Percentiles rank a stretch among this genome's conserved stretches.
Conservation (phyloP, 2,113 vertebrate species). For the Microcebus griseorufus region DNA sequence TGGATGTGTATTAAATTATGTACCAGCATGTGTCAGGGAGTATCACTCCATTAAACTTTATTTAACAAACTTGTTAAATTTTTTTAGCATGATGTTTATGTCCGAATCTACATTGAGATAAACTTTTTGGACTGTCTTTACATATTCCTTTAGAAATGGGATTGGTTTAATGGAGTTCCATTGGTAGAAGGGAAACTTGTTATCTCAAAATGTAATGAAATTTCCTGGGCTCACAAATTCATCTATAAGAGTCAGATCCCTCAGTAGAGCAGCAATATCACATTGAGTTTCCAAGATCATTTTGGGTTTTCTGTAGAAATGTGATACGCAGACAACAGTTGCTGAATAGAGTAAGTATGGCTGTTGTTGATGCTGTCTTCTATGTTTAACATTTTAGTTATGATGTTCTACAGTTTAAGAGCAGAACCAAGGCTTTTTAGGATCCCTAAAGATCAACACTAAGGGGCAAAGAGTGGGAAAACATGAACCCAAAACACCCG, state of each 20-base stretch:
- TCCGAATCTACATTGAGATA: not conserved
- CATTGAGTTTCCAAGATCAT: not conserved
- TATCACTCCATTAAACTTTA: not conserved
- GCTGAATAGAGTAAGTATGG: not conserved
- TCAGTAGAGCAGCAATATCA: not conserved
- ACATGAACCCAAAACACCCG: not conserved
- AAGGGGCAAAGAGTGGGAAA: not conserved
- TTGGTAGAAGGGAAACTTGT: not conserved
- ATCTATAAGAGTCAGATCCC: not conserved
- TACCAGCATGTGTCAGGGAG: not conserved
- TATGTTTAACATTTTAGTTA: not conserved
- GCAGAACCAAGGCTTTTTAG: not conserved
- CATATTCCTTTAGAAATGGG: not conserved
- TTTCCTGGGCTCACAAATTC: not conserved
- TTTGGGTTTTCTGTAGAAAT: not conserved
- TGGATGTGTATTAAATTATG: not conserved
- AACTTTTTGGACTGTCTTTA: not conserved
- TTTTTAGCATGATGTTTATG: no score
- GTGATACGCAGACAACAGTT: not conserved
- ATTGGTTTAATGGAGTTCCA: not conserved
- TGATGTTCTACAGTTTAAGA: not conserved
- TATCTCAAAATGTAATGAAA: no score
- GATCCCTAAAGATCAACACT: not conserved
- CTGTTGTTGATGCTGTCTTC: not conserved
- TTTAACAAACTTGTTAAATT: no score